Percentiles rank a stretch among this genome's conserved stretches.
Conservation (phyloP, 2,888 invertebrate species). For the Cheilosia scutellata region DNA sequence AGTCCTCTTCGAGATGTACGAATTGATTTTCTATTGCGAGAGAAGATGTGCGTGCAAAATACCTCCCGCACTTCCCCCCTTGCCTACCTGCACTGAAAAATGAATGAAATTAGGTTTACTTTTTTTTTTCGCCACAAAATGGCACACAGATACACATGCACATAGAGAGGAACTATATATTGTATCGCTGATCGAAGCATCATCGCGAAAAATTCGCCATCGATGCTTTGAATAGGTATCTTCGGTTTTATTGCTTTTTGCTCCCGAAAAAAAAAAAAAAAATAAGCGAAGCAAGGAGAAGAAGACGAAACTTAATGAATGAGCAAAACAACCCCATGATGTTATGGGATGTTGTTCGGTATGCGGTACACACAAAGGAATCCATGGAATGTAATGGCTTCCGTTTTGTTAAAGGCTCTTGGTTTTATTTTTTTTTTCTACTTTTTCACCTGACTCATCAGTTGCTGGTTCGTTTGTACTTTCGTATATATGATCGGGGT, state of each 20-base stretch:
- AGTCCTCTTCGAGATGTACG: constrained; percentile 32
- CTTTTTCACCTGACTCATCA: constrained; percentile 73
- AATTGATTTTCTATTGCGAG: constrained; percentile 46
- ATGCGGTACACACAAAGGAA: constrained; percentile 71
- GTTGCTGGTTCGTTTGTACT: constrained; percentile 36
- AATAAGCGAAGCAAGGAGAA: constrained; percentile 6
- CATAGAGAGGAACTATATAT: neutral
- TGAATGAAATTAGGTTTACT: constrained; percentile 47
- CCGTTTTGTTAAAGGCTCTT: constrained; percentile 70
- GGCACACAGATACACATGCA: constrained; percentile 11
- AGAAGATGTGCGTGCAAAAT: constrained; percentile 1
- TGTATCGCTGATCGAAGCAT: constrained; percentile 27
- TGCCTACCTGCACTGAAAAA: neutral
- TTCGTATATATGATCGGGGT: constrained; percentile 43
- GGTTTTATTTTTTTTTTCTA: neutral
- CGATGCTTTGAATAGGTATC: constrained; percentile 11
- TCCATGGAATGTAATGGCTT: constrained; percentile 75
- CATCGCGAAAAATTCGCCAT: constrained; percentile 24
- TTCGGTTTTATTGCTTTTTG: neutral
- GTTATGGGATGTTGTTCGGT: constrained; percentile 50
- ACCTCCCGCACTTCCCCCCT: neutral
- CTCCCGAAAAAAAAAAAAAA: constrained; percentile 2
- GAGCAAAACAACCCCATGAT: constrained; percentile 60
- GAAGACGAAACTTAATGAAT: constrained; percentile 51
- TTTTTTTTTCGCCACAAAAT: neutral